Evolutionary conservation across 2,888 invertebrate species (phyloP).

Genomic region (Maniola hyperantus): DNA sequence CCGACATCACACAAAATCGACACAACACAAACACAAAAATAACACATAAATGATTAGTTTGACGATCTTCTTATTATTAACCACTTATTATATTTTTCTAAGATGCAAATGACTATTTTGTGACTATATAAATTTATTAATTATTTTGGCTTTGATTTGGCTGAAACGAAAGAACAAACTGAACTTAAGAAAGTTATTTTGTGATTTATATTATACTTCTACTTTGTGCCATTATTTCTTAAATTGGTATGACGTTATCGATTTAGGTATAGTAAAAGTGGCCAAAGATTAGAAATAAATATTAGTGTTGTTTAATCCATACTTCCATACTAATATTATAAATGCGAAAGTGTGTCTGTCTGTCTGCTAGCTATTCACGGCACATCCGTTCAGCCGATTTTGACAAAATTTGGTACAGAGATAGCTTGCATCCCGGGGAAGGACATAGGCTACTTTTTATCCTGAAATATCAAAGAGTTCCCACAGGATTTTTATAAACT

Average conservation of each 20-base stretch:
- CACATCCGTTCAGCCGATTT: too few species aligned
- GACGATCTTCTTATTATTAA: conserved; percentile 40
- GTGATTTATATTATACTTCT: background rate
- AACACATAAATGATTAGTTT: conserved; percentile 46
- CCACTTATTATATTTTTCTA: conserved; percentile 42
- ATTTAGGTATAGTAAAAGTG: conserved; percentile 19
- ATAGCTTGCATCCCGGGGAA: too few species aligned
- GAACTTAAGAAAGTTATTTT: conserved; percentile 6
- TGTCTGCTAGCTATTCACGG: too few species aligned
- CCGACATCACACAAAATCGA: conserved; percentile 61
- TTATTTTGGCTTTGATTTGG: conserved; percentile 56
- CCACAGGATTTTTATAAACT: too few species aligned
- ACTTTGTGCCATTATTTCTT: conserved; percentile 22
- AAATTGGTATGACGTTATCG: conserved; percentile 45
- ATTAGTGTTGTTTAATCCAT: background rate
- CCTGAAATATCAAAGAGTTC: too few species aligned
- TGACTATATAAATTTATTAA: conserved; percentile 34
- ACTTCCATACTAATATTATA: too few species aligned
- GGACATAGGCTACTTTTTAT: too few species aligned
- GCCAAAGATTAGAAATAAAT: conserved; percentile 5
- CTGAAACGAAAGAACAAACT: conserved; percentile 48
- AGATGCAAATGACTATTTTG: conserved; percentile 39
- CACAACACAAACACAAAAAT: conserved; percentile 42
- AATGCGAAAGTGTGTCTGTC: too few species aligned
- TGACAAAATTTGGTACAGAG: too few species aligned